phyloP scores from a whole-genome alignment of 2,113 vertebrate species.

The Polypterus bichir region DNA sequence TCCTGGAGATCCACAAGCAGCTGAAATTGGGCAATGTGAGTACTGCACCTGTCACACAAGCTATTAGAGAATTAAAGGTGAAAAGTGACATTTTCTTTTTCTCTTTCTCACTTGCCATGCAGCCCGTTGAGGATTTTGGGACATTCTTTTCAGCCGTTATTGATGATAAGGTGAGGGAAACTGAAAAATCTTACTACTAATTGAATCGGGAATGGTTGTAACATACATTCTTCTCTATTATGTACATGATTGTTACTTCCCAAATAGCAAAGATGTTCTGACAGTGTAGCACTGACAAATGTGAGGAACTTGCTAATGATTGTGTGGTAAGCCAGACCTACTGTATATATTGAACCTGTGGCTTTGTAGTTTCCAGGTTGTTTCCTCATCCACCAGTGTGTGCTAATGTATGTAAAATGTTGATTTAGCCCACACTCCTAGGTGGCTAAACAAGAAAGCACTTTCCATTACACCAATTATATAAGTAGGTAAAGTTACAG shows the following conservation, averaged over 20 bases:
- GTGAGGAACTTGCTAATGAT: no score
- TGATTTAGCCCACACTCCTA: background rate
- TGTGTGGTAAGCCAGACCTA: no score
- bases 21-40: constrained; percentile 85
- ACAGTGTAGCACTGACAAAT: no score
- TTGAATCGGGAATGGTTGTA: no score
- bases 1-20: constrained; percentile 61
- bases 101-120: background rate
- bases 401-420: background rate
- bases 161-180: constrained; percentile 67
- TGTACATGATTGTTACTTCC: no score
- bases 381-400: no score
- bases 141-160: constrained; percentile 87
- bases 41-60: background rate
- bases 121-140: constrained; percentile 76
- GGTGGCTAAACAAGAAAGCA: background rate
- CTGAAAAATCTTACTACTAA: no score
- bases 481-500: background rate
- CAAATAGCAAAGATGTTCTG: no score
- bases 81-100: background rate
- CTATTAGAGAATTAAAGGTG: background rate
- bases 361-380: no score
- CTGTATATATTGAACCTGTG: no score
- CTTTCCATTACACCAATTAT: background rate
- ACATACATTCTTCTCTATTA: no score